Percentiles rank a stretch among this genome's conserved stretches.
phyloP scores from a whole-genome alignment of 2,797 vertebrate genomes.

The Poeciliopsis turneri region DNA sequence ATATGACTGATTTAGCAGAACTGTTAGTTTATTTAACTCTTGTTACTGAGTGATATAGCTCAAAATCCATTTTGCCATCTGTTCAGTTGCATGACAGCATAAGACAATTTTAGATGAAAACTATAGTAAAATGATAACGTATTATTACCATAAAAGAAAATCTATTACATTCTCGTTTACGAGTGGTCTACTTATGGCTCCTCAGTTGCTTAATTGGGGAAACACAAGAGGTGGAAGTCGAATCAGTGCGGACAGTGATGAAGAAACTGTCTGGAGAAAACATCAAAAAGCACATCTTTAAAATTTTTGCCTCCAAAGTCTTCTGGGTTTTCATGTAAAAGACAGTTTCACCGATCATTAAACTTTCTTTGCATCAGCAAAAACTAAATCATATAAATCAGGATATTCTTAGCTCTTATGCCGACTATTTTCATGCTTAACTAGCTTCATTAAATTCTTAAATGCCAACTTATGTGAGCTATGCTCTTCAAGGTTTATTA shows the following conservation, averaged over 20 bases:
- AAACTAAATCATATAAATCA: conserved; percentile 58
- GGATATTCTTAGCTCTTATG: conserved; percentile 57
- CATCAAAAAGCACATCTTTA: conserved; percentile 53
- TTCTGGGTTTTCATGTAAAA: conserved; percentile 59
- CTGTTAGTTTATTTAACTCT: background rate
- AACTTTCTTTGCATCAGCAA: conserved; percentile 63
- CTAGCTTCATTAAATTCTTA: conserved; percentile 63
- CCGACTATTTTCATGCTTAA: conserved; percentile 55
- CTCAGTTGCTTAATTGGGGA: conserved; percentile 40
- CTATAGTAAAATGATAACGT: conserved; percentile 26
- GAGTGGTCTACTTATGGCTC: conserved; percentile 33
- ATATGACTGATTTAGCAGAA: background rate
- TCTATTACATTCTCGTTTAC: conserved; percentile 43
- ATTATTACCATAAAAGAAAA: conserved; percentile 40
- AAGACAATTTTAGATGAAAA: conserved; percentile 19
- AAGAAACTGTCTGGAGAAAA: conserved; percentile 49
- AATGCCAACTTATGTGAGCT: conserved; percentile 57
- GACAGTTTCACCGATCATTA: conserved; percentile 66
- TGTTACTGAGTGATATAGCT: background rate
- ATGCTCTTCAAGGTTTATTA: conserved; percentile 37
- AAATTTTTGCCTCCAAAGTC: conserved; percentile 10
- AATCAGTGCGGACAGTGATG: conserved; percentile 34
- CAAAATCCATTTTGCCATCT: conserved; percentile 14
- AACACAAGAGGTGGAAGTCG: conserved; percentile 40
- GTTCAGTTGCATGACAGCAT: conserved; percentile 21